These are phyloP conservation scores for Sebastolobus altivelis DNA, from an alignment of 2,797 vertebrate species.

Conservation along the genomic window DNA sequence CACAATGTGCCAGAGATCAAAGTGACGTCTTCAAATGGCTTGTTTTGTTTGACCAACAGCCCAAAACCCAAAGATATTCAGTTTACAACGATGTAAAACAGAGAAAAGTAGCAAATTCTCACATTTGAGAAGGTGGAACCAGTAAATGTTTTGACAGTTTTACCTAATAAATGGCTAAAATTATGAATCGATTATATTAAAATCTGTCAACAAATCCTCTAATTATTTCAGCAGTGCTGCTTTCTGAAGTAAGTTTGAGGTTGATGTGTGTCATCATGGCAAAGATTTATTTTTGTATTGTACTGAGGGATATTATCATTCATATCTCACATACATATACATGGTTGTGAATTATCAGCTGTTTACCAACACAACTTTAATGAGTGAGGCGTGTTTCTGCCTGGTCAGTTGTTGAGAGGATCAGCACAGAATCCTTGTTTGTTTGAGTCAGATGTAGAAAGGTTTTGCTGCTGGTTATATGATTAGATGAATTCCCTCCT, in stretches of 20 bases:
- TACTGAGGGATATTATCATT: background rate
- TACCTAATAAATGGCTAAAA: background rate
- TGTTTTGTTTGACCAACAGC: background rate
- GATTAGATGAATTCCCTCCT: constrained; percentile 42
- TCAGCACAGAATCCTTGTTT: constrained; percentile 47
- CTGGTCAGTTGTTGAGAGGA: constrained; percentile 46
- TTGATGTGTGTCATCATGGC: background rate
- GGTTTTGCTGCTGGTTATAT: constrained; percentile 37
- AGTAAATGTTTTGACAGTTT: background rate
- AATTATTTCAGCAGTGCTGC: background rate
- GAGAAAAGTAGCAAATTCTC: background rate
- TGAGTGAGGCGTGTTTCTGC: constrained; percentile 21
- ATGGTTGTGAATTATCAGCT: background rate
- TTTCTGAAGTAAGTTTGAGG: background rate
- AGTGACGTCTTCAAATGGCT: background rate
- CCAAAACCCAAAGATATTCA: background rate
- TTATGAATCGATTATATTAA: background rate
- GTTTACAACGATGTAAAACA: background rate
- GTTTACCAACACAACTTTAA: constrained; percentile 18
- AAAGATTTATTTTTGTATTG: background rate
- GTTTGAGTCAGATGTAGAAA: constrained; percentile 31
- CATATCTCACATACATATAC: background rate
- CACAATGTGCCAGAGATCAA: background rate
- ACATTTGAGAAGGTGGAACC: background rate
- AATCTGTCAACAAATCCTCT: background rate